A percentile compares a stretch with the other conserved stretches of the same genome.
phyloP scores from a whole-genome alignment of 1,140 invertebrate species.

The Agraylea sexmaculata region DNA sequence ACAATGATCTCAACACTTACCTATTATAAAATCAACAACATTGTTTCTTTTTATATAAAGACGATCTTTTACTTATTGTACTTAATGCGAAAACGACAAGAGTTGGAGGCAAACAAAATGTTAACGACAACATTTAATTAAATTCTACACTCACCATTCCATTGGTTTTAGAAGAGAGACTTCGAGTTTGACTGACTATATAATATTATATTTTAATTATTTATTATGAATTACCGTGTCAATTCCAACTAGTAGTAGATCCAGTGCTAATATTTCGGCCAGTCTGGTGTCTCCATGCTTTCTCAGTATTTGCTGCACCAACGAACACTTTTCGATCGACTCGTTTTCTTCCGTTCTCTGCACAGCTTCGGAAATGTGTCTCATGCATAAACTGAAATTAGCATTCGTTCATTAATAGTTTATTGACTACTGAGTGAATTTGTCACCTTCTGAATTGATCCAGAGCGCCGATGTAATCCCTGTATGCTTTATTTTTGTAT shows the following conservation, averaged over 20 bases:
- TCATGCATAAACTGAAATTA: slow-evolving; percentile 43
- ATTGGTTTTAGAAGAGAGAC: no score
- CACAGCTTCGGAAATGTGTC: slow-evolving; percentile 39
- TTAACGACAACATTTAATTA: no score
- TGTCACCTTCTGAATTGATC: slow-evolving; percentile 56
- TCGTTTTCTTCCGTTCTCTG: slow-evolving; percentile 24
- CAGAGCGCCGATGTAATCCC: slow-evolving; percentile 58
- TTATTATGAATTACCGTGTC: slow-evolving; percentile 78
- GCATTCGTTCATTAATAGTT: slow-evolving; percentile 1
- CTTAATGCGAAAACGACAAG: neutral
- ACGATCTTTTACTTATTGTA: no score
- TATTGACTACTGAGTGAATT: neutral
- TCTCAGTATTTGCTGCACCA: slow-evolving; percentile 49
- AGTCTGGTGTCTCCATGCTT: slow-evolving; percentile 51
- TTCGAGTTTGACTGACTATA: no score
- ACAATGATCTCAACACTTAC: no score
- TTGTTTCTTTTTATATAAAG: no score
- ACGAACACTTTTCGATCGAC: slow-evolving; percentile 34
- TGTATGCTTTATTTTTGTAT: slow-evolving; percentile 62
- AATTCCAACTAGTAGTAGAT: slow-evolving; percentile 77
- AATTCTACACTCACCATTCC: no score
- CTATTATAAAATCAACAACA: no score
- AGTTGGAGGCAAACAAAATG: no score
- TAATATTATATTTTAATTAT: no score
- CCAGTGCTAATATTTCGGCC: slow-evolving; percentile 64